Percentiles rank a stretch among this genome's conserved stretches.
Evolutionary conservation across 2,797 vertebrate genomes (phyloP).

Genomic region (Glossophaga mutica): DNA sequence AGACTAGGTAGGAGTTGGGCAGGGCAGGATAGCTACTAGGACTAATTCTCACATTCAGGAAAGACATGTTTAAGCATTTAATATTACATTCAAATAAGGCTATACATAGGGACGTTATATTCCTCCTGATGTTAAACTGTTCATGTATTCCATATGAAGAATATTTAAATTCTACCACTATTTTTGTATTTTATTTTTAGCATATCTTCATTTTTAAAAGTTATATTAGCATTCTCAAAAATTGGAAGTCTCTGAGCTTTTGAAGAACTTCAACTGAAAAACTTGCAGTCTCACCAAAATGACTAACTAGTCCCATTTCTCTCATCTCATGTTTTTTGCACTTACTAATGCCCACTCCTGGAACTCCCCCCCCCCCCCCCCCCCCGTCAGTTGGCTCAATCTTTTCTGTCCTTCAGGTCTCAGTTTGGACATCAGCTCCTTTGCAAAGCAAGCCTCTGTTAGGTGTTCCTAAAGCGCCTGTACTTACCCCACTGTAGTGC

Average conservation of each 20-base stretch:
- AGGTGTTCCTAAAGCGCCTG: background rate
- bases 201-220: background rate
- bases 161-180: background rate
- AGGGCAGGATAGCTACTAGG: background rate
- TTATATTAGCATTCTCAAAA: background rate
- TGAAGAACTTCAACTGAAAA: background rate
- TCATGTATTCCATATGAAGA: background rate
- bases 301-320: fast-evolving
- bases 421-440: background rate
- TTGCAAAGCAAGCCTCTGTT: background rate
- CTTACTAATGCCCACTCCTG: background rate
- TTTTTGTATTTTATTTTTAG: background rate
- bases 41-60: background rate
- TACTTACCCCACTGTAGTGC: fast-evolving
- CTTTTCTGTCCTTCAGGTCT: background rate
- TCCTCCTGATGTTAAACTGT: background rate
- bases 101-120: background rate
- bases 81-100: background rate
- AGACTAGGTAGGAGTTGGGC: background rate
- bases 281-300: background rate
- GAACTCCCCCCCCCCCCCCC: background rate
- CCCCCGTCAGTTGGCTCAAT: background rate
- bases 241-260: background rate
- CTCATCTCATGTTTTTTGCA: background rate
- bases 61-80: slow-evolving; percentile 24